Conservation (phyloP, 2,888 invertebrate genomes). For the Dascillus cervinus region DNA sequence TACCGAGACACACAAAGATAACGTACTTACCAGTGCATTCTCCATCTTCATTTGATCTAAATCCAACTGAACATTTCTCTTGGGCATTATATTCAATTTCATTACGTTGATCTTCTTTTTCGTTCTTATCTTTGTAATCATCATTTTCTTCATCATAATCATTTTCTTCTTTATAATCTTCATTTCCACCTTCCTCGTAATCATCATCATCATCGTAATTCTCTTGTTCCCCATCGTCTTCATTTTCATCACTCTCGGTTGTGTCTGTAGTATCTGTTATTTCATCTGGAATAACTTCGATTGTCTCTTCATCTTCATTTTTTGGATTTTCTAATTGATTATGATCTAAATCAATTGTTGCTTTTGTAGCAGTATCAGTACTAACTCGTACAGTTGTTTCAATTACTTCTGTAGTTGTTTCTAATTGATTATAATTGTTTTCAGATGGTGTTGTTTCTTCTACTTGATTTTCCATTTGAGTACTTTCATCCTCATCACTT, state of each 20-base stretch:
- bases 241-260: not conserved
- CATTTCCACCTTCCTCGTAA: not conserved
- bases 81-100: slow-evolving; percentile 33
- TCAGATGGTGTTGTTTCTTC: too few relatives aligned
- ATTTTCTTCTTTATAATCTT: slow-evolving; percentile 1
- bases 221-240: slow-evolving; percentile 1
- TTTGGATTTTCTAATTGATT: slow-evolving; percentile 1
- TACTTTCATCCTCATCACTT: slow-evolving; percentile 9
- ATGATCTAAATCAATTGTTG: too few relatives aligned
- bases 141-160: slow-evolving; percentile 4
- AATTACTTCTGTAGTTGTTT: too few relatives aligned
- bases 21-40: slow-evolving; percentile 7
- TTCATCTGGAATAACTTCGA: not conserved
- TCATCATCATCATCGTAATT: slow-evolving; percentile 5
- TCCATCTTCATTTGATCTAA: slow-evolving; percentile 15
- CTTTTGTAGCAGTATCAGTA: too few relatives aligned
- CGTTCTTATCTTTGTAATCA: slow-evolving; percentile 1
- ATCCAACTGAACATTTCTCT: slow-evolving; percentile 28
- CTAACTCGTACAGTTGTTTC: too few relatives aligned
- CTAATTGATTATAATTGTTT: too few relatives aligned
- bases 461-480: slow-evolving; percentile 36
- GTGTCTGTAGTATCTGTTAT: not conserved
- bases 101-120: slow-evolving; percentile 18
- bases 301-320: slow-evolving; percentile 1
- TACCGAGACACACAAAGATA: not conserved